A percentile compares a stretch with the other conserved stretches of the same genome.
phyloP scores from a whole-genome alignment of 2,797 vertebrate species.

The Coilia nasus region DNA sequence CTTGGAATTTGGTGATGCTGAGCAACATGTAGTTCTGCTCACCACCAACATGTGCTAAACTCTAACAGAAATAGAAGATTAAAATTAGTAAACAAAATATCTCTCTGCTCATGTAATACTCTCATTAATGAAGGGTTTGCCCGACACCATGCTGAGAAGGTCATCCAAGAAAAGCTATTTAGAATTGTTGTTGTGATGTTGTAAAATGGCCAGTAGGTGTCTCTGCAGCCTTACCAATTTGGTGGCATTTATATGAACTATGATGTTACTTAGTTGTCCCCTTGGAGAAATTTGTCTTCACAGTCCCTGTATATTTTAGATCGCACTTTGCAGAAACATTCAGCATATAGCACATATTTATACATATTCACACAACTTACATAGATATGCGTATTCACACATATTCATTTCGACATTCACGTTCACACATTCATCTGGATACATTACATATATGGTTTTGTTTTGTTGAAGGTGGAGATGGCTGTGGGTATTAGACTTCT shows the following conservation, averaged over 20 bases:
- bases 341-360: too few species aligned
- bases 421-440: too few species aligned
- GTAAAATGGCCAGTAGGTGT: neutral
- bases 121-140: neutral
- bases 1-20: neutral
- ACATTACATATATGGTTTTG: too few species aligned
- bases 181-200: conserved; percentile 4
- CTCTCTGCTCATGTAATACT: neutral
- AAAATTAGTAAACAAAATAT: conserved; percentile 26
- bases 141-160: neutral
- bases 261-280: too few species aligned
- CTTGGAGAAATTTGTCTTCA: too few species aligned
- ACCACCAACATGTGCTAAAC: neutral
- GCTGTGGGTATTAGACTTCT: too few species aligned
- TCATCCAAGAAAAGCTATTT: neutral
- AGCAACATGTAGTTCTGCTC: neutral
- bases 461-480: too few species aligned
- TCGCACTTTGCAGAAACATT: too few species aligned
- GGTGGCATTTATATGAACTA: neutral
- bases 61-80: conserved; percentile 4
- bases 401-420: too few species aligned
- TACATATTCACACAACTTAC: too few species aligned
- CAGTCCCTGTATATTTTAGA: too few species aligned
- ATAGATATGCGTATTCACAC: too few species aligned
- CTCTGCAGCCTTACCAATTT: neutral